Evolutionary conservation across 2,888 invertebrate species (phyloP).

Genomic region (Sympetrum striolatum): DNA sequence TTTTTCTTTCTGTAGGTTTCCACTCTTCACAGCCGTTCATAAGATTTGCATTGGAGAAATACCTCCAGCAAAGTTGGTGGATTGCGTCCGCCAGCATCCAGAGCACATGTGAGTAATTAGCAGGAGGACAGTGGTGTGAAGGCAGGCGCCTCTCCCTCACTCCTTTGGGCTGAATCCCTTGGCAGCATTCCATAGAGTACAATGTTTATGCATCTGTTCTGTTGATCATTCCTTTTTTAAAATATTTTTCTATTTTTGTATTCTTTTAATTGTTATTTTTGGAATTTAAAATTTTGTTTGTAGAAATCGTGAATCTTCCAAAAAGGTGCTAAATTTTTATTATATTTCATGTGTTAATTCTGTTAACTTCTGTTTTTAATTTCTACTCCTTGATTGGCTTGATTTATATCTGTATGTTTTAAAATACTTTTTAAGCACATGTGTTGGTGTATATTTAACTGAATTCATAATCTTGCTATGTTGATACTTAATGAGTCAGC

Average conservation of each 20-base stretch:
- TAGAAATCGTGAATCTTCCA: neutral
- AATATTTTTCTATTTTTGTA: constrained; percentile 17
- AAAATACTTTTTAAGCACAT: neutral
- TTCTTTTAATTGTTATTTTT: neutral
- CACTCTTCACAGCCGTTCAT: constrained; percentile 94
- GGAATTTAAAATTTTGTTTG: neutral
- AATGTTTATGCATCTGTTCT: neutral
- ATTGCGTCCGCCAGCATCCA: constrained; percentile 92
- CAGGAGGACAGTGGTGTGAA: constrained; percentile 30
- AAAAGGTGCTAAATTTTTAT: neutral
- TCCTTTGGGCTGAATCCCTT: neutral
- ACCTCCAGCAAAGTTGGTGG: constrained; percentile 81
- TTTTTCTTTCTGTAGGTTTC: constrained; percentile 75
- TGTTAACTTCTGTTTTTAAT: constrained; percentile 1
- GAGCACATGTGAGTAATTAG: constrained; percentile 88
- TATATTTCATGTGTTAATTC: neutral
- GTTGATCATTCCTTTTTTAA: constrained; percentile 1
- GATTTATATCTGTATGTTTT: constrained; percentile 4
- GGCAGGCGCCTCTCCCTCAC: neutral
- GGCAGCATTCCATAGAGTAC: neutral
- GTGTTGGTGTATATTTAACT: neutral
- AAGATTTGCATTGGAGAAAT: constrained; percentile 87
- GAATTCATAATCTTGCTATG: neutral
- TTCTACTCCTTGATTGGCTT: neutral
- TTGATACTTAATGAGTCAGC: neutral